Conservation (phyloP, 2,113 vertebrate species). For the Oxyura jamaicensis region DNA sequence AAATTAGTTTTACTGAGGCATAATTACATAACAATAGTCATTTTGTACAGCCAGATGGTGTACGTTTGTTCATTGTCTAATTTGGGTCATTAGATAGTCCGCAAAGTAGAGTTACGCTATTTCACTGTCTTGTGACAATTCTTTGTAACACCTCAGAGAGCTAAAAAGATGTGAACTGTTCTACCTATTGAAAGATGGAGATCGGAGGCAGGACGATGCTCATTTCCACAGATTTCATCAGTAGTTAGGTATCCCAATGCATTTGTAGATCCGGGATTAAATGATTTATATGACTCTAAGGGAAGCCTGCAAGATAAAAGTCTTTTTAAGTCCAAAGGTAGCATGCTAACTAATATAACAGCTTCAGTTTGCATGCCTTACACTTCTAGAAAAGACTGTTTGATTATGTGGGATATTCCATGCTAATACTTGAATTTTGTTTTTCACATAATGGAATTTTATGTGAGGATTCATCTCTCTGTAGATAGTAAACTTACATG, state of each 20-base stretch:
- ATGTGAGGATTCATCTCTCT: not conserved
- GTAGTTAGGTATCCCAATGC: not conserved
- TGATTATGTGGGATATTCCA: not conserved
- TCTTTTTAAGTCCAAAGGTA: not conserved
- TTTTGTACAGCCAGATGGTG: not conserved
- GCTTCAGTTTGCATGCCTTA: not conserved
- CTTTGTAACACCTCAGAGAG: not conserved
- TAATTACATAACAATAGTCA: not conserved
- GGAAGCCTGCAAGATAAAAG: not conserved
- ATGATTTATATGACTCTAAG: not conserved
- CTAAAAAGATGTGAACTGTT: not conserved
- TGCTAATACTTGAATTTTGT: not conserved
- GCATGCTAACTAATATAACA: not conserved
- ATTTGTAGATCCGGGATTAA: not conserved
- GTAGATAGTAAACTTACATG: not conserved
- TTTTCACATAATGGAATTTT: not conserved
- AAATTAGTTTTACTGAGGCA: not conserved
- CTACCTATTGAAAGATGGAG: not conserved
- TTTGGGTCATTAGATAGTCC: not conserved
- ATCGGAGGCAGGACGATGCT: not conserved
- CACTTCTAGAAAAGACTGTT: not conserved
- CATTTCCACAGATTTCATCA: not conserved
- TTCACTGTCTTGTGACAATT: not conserved
- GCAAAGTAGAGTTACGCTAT: not conserved
- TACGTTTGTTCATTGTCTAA: not conserved